Conservation (phyloP, 2,797 vertebrate genomes). For the Mareca strepera region DNA sequence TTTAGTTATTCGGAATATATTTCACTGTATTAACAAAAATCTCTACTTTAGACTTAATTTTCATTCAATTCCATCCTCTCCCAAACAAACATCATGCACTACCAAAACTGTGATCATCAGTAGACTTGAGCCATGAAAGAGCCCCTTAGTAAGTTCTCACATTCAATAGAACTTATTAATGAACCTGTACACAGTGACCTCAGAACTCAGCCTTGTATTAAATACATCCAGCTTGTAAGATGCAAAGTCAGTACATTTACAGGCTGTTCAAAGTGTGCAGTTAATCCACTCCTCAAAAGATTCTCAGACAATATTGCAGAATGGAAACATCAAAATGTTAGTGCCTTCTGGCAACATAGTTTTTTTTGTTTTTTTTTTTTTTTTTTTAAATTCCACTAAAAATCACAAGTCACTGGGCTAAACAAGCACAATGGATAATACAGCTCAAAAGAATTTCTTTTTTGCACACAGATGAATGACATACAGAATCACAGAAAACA, state of each 20-base stretch:
- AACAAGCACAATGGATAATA: neutral
- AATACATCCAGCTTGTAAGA: neutral
- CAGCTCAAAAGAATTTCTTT: neutral
- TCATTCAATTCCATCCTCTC: neutral
- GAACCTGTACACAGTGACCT: neutral
- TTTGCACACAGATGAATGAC: neutral
- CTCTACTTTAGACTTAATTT: neutral
- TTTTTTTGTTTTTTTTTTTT: neutral
- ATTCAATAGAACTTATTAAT: neutral
- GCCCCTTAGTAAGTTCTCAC: neutral
- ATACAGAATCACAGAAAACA: neutral
- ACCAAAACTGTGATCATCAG: neutral
- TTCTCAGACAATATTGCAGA: neutral
- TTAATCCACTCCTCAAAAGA: neutral
- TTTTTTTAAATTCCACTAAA: neutral
- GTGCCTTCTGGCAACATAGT: neutral
- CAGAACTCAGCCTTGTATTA: fast-evolving
- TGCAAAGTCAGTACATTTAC: neutral
- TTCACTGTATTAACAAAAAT: neutral
- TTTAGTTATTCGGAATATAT: neutral
- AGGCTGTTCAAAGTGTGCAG: neutral
- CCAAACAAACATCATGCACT: neutral
- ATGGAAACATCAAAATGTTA: neutral
- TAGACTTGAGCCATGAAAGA: neutral
- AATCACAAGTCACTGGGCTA: neutral